Evolutionary conservation across 2,797 vertebrate species (phyloP).

Genomic region (Hippocampus kuda): DNA sequence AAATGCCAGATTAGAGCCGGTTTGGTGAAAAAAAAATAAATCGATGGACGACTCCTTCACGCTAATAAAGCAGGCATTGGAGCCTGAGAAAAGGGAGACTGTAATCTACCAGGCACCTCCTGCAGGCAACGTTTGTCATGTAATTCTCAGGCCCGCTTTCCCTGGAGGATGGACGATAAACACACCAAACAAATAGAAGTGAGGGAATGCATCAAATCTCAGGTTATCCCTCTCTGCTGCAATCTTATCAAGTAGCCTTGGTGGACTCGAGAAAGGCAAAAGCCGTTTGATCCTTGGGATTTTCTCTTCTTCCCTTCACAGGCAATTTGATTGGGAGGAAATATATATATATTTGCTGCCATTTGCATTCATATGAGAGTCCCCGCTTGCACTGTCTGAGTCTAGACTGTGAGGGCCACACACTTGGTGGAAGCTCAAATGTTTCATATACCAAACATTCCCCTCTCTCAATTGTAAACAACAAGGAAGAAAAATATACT

Average conservation of each 20-base stretch:
- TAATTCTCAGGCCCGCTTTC: background rate
- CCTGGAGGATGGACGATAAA: slow-evolving; percentile 31
- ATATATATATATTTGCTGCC: slow-evolving; percentile 1
- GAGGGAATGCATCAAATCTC: slow-evolving; percentile 7
- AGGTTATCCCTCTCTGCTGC: slow-evolving; percentile 14
- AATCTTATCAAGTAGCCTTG: background rate
- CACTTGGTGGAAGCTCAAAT: slow-evolving; percentile 3
- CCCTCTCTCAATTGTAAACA: background rate
- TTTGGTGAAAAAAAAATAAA: slow-evolving; percentile 25
- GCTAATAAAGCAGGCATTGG: slow-evolving; percentile 43
- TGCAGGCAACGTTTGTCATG: slow-evolving; percentile 13
- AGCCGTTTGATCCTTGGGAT: slow-evolving; percentile 6
- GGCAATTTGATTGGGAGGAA: background rate
- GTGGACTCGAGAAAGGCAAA: slow-evolving; percentile 1
- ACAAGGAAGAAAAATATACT: background rate
- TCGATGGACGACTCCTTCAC: slow-evolving; percentile 44
- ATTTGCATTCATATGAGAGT: slow-evolving; percentile 22
- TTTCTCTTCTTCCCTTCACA: background rate
- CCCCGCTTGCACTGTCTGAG: background rate
- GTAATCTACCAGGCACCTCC: slow-evolving; percentile 11
- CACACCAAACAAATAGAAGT: slow-evolving; percentile 13
- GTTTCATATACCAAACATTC: background rate
- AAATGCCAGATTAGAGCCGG: slow-evolving; percentile 28
- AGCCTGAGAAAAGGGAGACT: slow-evolving; percentile 25
- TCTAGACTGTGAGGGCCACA: slow-evolving; percentile 6